Evolutionary conservation across 1,140 invertebrate genomes (phyloP).

Genomic region (Drosophila tani): DNA sequence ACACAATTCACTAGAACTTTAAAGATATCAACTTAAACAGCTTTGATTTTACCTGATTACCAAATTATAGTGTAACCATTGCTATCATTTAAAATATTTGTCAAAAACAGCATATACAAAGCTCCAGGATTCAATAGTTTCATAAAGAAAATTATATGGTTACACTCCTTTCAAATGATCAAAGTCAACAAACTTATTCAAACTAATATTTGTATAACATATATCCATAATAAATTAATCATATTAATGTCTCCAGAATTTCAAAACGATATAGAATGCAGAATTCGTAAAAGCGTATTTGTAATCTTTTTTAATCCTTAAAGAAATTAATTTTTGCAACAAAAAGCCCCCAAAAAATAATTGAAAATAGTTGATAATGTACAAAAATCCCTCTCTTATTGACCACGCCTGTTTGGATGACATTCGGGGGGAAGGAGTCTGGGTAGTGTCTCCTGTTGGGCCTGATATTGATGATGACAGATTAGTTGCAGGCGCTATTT

Average conservation of each 20-base stretch:
- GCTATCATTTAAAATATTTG: background rate
- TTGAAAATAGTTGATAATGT: background rate
- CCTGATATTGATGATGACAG: constrained; percentile 62
- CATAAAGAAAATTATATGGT: too few relatives aligned
- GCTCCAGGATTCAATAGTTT: background rate
- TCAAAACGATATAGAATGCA: too few relatives aligned
- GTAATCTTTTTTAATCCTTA: background rate
- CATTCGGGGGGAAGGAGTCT: background rate
- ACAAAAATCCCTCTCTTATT: background rate
- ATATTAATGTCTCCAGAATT: too few relatives aligned
- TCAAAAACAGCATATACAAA: background rate
- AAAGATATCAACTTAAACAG: background rate
- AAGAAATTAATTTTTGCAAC: background rate
- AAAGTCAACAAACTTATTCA: too few relatives aligned
- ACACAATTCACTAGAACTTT: background rate
- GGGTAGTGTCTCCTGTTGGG: constrained; percentile 10
- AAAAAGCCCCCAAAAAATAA: background rate
- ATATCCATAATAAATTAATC: too few relatives aligned
- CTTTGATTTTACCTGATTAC: background rate
- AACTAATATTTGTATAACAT: too few relatives aligned
- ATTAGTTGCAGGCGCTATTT: constrained; percentile 61
- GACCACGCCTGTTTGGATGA: constrained; percentile 4
- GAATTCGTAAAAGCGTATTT: too few relatives aligned
- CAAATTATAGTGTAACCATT: background rate
- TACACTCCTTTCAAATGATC: too few relatives aligned